Base-by-base conservation (phyloP, 2,797 vertebrate genomes). In the Girardinus metallicus region DNA sequence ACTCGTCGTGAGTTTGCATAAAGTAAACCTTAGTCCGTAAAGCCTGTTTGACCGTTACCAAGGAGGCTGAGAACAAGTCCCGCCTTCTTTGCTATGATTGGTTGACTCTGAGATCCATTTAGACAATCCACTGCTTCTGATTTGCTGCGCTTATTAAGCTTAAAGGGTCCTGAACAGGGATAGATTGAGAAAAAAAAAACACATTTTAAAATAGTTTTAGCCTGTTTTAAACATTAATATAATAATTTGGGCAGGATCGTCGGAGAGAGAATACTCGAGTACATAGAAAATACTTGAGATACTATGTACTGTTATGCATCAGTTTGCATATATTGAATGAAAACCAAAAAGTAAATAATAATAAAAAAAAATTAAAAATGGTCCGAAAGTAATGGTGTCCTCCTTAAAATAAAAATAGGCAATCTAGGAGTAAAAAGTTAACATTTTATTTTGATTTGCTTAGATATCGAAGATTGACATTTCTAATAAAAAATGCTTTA, bases 41-140 rank as follows among this genome's bases (percentile, higher is more conserved):
- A 47, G 75, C 26, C 36, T 31, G 4, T 29, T 12, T 74, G 57
- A 39, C 31, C 72, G 46, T 60, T 49, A 78, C 46, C 26, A 1
- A 47, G 57, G 60, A 12, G 16, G 0, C 21, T 53, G 72, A 4
- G 36, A 0, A 0, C 31, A 79, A 66, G 77, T 0, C 80, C 91
- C 90, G 83, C 91, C 89, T 76, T 44, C 77, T 11, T 47, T 73
- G 1, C 46, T 74, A 0, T 85, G 77, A 94, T 91, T 92, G 88
- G 90, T 62, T 81, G 49, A 44, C 5, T 3, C 15, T 1, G 41
- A 8, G 1, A 23, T 23, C 0, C 26, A 39, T 36, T 76, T 64
- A 10, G 1, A 3, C 23, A 43, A 68, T 70, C 41, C 10, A 1
- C 41, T 1, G 51, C 9, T 6, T 83, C 39, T 88, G 85, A 90